A percentile compares a stretch with the other conserved stretches of the same genome.
These are phyloP conservation scores for Agonopterix heracliana DNA, from an alignment of 2,888 invertebrate genomes.

Conservation along the genomic window DNA sequence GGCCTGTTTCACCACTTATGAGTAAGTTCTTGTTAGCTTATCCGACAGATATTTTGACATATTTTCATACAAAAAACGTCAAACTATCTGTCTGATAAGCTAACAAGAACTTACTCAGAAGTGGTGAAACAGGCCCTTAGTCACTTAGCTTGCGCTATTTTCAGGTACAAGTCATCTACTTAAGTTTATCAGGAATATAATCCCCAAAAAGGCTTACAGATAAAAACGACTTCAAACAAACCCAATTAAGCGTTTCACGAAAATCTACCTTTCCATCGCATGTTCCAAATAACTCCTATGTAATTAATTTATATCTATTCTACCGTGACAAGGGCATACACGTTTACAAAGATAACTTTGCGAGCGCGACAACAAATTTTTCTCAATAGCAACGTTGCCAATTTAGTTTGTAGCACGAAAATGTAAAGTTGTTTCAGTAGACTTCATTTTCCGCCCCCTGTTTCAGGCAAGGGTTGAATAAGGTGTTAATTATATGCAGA, in stretches of 20 bases:
- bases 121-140: no score
- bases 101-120: no score
- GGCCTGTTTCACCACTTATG: no score
- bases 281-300: conserved; percentile 14
- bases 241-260: conserved; percentile 12
- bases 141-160: no score
- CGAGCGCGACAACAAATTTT: neutral
- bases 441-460: conserved; percentile 23
- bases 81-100: no score
- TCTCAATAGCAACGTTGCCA: neutral
- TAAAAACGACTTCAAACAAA: conserved; percentile 1
- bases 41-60: no score
- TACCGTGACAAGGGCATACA: conserved; percentile 9
- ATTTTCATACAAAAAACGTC: no score
- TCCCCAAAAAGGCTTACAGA: neutral
- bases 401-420: neutral
- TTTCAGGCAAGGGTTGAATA: conserved; percentile 20
- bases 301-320: conserved; percentile 23
- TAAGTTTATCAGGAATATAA: no score
- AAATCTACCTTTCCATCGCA: conserved; percentile 9
- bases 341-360: conserved; percentile 1
- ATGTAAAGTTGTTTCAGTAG: conserved; percentile 4
- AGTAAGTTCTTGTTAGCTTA: no score
- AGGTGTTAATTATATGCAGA: conserved; percentile 34
- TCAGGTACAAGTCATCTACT: no score